These are phyloP conservation scores for Sylvia atricapilla DNA, from an alignment of 2,113 vertebrate genomes.

Conservation along the genomic window DNA sequence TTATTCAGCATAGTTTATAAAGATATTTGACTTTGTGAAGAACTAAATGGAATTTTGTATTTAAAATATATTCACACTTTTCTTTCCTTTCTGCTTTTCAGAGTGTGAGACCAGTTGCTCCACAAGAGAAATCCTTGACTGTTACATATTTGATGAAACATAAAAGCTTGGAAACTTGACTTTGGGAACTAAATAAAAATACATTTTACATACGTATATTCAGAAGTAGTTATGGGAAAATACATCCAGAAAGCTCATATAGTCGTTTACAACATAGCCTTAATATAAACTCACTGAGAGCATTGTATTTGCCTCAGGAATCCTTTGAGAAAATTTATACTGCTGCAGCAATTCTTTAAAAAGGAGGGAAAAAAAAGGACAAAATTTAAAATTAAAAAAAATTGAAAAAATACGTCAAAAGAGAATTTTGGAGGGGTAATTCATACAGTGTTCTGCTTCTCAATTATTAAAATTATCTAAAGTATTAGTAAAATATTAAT, in stretches of 20 bases:
- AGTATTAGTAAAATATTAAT: background rate
- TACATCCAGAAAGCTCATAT: background rate
- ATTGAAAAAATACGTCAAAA: background rate
- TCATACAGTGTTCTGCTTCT: background rate
- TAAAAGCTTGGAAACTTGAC: background rate
- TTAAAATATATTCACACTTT: background rate
- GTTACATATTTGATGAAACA: background rate
- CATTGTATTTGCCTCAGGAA: background rate
- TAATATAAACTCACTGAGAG: background rate
- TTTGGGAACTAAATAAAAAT: background rate
- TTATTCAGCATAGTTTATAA: background rate
- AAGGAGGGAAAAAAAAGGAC: background rate
- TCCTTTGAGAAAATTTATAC: background rate
- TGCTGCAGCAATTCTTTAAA: background rate
- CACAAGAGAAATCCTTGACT: background rate
- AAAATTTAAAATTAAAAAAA: background rate
- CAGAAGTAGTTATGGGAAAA: background rate
- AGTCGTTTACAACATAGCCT: background rate
- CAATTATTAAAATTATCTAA: background rate
- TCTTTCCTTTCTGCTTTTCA: background rate
- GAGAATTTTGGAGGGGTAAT: background rate
- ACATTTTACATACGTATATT: background rate
- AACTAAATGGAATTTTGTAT: background rate
- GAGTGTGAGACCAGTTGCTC: background rate
- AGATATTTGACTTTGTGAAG: background rate